Evolutionary conservation across 1,140 invertebrate species (phyloP), one percentile per base, ranked within the genome.

Genomic region (Drosophila pseudoananassae): DNA sequence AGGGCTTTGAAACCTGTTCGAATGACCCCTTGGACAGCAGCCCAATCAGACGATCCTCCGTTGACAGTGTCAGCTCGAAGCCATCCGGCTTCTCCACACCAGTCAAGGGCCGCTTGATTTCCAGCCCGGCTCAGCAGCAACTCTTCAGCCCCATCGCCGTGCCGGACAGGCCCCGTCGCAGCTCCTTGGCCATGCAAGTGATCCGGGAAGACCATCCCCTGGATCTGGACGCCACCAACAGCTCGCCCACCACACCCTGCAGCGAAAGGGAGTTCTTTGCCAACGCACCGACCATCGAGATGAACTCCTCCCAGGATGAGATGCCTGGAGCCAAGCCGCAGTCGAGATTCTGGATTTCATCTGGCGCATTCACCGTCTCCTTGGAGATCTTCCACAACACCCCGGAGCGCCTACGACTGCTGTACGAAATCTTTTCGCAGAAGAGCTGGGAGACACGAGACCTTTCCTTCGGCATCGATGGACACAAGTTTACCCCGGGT

Each of bases 1-100:
- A 90, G 58, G 90, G 90, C 40, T 91, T 91, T 23, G 90, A 91
- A 57, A 91, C 90, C 0, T 85, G 90, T 53, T 90, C 90, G 0
- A 91, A 91, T 31, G 79, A 89, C 40, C 63, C 78, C 7, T 64
- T 61, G 66, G 85, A 90, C 15, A 46, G 23, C n/a, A 91, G 90
- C 59, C 90, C 90, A 0, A n/a, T 87, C 31, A 65, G 82, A 23
- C 47, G 59, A 14, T 38, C 56, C 14, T 76, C 74, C 0, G 7
- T 49, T 1, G 43, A 5, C 7, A 8, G 5, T 17, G 7, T 17
- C 1, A 36, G 51, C 1, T 43, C 54, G 4, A 80, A 78, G 10
- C 85, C 73, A 1, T 75, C 70, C 0, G 58, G 73, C 5, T 91
- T 84, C 12, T 91, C 90, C 0, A 91, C 90, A 3, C 90, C 90